Evolutionary conservation across 1,140 invertebrate genomes (phyloP), one percentile per base, ranked within the genome.

Genomic region (Brachionus rotundiformis): DNA sequence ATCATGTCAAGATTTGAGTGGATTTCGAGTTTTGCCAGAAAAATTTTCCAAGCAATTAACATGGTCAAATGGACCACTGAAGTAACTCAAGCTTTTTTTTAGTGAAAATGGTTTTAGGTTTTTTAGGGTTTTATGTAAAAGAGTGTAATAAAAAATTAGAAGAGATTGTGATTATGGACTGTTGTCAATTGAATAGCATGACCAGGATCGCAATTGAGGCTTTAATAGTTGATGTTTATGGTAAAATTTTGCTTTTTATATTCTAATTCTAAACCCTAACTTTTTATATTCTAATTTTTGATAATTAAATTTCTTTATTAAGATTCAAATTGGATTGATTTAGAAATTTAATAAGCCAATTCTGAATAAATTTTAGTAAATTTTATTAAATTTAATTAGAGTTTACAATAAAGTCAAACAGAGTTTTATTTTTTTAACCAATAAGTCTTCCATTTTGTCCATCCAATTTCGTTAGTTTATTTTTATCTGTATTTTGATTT

Each of bases 11-110:
- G 11, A 93, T 95, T n/a, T 88, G 90, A 0, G 89, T 95, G 27
- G 92, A 91, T 31, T 91, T 90, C 3, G 91, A 90, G 83, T 93
- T 85, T 93, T 94, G 5, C 90, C 92, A 87, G 36, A 85, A 85
- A 61, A 82, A 85, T n/a, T 88, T 88, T 87, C 93, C 11, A 94
- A 94, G 89, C 92, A 92, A 86, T 84, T 82, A 83, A 29, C 71
- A 49, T 59, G 16, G 19, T 81, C 16, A 63, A 81, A 19, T 65
- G 61, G 54, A 65, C 79, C 6, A 36, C 36, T 0, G 25, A 54
- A 10, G 47, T 81, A 10, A 81, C 59, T 65, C 1, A 10, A 84
- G 85, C 49, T n/a, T 87, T 88, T 85, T 80, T 83, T 25, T 49
- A 83, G 44, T n/a, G 5, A 16, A 36, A 36, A 81, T 19, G 47